Evolutionary conservation across 2,888 invertebrate genomes (phyloP).

Genomic region (Rosalia funebris): DNA sequence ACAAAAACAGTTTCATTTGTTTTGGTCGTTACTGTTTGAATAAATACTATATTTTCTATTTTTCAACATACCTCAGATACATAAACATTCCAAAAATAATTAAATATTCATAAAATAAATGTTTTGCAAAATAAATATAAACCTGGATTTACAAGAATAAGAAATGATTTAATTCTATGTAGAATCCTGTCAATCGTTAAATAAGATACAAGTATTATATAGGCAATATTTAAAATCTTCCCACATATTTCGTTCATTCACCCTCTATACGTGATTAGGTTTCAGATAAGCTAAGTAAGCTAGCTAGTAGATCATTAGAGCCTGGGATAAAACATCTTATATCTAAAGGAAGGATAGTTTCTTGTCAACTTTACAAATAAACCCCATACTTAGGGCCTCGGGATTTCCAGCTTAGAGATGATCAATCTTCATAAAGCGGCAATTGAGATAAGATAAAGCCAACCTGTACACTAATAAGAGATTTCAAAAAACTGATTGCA

Average conservation of each 20-base stretch:
- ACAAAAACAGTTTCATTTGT: no score
- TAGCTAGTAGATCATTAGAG: constrained; percentile 33
- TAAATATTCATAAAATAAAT: no score
- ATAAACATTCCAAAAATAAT: no score
- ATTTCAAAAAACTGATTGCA: constrained; percentile 7
- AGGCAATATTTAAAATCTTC: no score
- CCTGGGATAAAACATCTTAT: constrained; percentile 37
- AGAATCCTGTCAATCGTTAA: no score
- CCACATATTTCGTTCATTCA: constrained; percentile 1
- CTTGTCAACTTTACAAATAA: constrained; percentile 38
- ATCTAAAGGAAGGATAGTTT: constrained; percentile 35
- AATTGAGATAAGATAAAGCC: constrained; percentile 37
- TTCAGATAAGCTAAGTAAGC: constrained; percentile 20
- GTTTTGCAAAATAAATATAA: no score
- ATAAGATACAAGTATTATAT: no score
- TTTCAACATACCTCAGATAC: no score
- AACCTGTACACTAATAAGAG: constrained; percentile 20
- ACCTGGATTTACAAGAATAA: no score
- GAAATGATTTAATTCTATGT: no score
- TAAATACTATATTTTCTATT: no score
- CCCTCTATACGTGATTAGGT: constrained; percentile 1
- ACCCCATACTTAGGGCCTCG: constrained; percentile 29
- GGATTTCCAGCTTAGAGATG: constrained; percentile 36
- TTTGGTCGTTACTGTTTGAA: no score
- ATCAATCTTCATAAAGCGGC: constrained; percentile 39